Percentiles rank a stretch among this genome's conserved stretches.
Conservation (phyloP, 2,113 vertebrate species). For the Upupa epops region DNA sequence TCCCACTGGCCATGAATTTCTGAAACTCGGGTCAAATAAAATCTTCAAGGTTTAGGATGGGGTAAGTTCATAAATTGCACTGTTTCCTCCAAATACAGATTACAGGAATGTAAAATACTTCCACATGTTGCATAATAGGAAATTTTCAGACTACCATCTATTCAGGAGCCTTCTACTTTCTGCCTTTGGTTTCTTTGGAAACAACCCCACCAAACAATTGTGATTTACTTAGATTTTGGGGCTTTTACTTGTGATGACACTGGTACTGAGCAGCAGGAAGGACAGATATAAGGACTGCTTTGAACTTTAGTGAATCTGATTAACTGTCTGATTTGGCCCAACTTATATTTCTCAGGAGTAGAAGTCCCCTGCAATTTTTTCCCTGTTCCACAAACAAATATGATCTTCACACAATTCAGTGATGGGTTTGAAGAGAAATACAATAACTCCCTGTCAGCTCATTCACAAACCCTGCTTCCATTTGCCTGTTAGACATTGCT, state of each 20-base stretch:
- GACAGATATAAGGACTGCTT: not conserved
- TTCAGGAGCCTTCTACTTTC: not conserved
- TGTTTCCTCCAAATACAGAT: not conserved
- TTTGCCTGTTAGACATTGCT: not conserved
- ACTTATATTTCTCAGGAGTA: slow-evolving; percentile 11
- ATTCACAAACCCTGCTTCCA: not conserved
- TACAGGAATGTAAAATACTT: not conserved
- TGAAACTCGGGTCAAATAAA: not conserved
- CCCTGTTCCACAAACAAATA: not conserved
- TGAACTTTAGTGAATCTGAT: not conserved
- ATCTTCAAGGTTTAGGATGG: not conserved
- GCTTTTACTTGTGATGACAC: not conserved
- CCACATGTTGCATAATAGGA: not conserved
- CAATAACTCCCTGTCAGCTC: not conserved
- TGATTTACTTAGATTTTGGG: not conserved
- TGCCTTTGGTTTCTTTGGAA: not conserved
- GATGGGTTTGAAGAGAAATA: not conserved
- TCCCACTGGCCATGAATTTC: not conserved
- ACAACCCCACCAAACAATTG: not conserved
- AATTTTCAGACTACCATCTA: not conserved
- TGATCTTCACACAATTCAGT: not conserved
- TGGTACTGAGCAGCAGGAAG: not conserved
- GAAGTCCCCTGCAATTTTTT: not conserved
- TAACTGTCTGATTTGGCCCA: not conserved
- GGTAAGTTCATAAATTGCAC: not conserved